Evolutionary conservation across 1,140 invertebrate species (phyloP), one percentile per base, ranked within the genome.

Genomic region (Leptinotarsa defecta): DNA sequence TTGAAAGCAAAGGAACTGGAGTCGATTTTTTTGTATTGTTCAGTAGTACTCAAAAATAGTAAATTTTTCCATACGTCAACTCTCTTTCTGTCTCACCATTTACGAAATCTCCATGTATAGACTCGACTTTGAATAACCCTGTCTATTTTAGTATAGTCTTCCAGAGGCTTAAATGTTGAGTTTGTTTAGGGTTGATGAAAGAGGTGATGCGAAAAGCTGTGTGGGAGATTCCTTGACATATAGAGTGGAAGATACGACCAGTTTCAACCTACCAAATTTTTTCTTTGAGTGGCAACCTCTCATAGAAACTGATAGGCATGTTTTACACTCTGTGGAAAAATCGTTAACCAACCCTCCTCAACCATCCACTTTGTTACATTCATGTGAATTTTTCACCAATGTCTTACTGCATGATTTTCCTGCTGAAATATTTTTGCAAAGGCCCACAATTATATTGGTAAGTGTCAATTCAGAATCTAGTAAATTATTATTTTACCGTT

Each of bases 321-420:
- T 85, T 13, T 76, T 86, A 57, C 71, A 83, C 78, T 83, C 84
- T 1, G 78, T 86, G 17, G 84, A 85, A 80, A 76, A 78, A 48
- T 81, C 83, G 3, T 75, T 86, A 63, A 74, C 70, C 69, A 81
- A 83, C 71, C 80, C 81, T 62, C 57, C 74, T 19, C 73, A 84
- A 68, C 73, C 81, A 22, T 64, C 76, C 8, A 69, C 70, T 17
- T 75, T 85, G 15, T 74, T 83, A 27, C 81, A 83, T 77, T 83
- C 84, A 3, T 91, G 89, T 82, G 87, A 91, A 72, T 92, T 92
- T 81, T 90, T 92, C 73, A 85, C 84, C 48, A 88, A 92, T 84
- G 89, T 92, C 13, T 88, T 92, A 81, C 82, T 92, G 49, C 87
- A 89, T 81, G 91, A 92, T 83, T 92, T 92, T 85, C 90, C 91